Evolutionary conservation across 2,113 vertebrate species (phyloP), one percentile per base, ranked within the genome.

Genomic region (Paradoxurus hermaphroditus): DNA sequence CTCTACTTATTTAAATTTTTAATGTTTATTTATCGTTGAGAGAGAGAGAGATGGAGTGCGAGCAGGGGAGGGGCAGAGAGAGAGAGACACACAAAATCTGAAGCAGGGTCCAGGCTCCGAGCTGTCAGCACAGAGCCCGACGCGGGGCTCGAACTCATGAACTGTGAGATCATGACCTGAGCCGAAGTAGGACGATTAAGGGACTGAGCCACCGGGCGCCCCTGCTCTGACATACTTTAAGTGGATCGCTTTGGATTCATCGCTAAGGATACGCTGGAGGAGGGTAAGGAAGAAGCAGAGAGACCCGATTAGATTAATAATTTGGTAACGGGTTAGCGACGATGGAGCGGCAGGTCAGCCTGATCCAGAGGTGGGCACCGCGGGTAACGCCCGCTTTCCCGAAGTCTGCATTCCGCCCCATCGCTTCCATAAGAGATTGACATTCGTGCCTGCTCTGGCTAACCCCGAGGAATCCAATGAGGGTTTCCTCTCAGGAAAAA

Each of bases 341-440:
- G 70, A 19, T 0, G 0, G 0, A 1, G 1, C 4, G 56, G n/a
- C 29, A 44, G 19, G 4, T 3, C 3, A 1, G 72, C 11, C 34
- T 70, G 18, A 36, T 2, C 82, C 1, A 63, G 59, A 34, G 36
- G 84, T 3, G 49, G 29, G 44, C 19, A 39, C 16, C 44, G 31
- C 27, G 18, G 41, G 73, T 15, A 46, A 4, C 0, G 3, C 23
- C 72, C 6, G 4, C 18, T 36, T 18, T 46, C 72, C 73, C 73
- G 9, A 16, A 31, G 73, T 46, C 27, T 18, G 27, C 41, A 18
- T 10, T 77, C 41, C 1, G 29, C 73, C 27, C 16, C 41, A 31
- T 46, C 2, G 41, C 41, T 31, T 29, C 44, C 25, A 29, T 1
- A 0, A 29, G 46, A 75, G 41, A 44, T 16, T 27, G 27, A 46